Conservation (phyloP, 2,888 invertebrate genomes). For the Phrixothrix hirtus region DNA sequence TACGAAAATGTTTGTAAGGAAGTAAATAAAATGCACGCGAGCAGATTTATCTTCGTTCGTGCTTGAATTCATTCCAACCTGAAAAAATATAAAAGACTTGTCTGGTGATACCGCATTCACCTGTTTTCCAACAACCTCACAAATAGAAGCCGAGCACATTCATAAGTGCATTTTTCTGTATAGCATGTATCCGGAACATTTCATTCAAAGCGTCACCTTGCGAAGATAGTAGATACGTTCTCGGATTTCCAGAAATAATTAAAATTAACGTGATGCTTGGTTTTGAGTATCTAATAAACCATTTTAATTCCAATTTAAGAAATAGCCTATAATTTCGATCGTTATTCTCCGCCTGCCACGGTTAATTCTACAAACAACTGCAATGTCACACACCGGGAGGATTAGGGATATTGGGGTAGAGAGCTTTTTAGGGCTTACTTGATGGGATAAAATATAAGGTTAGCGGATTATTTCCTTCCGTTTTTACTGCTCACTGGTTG, state of each 20-base stretch:
- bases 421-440: conserved; percentile 31
- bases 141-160: not conserved
- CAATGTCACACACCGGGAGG: conserved; percentile 30
- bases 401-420: conserved; percentile 29
- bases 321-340: conserved; percentile 13
- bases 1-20: conserved; percentile 13
- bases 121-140: conserved; percentile 2
- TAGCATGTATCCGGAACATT: not conserved
- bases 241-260: no score
- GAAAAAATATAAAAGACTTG: conserved; percentile 17
- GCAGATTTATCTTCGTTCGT: conserved; percentile 23
- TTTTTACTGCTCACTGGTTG: conserved; percentile 27
- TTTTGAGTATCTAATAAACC: not conserved
- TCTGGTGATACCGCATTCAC: conserved; percentile 16
- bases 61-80: conserved; percentile 22
- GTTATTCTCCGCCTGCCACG: conserved; percentile 20
- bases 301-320: conserved; percentile 1
- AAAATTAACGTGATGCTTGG: not conserved
- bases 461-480: conserved; percentile 30
- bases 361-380: conserved; percentile 31
- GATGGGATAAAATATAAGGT: conserved; percentile 32
- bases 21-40: conserved; percentile 19
- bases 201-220: no score
- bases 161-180: not conserved
- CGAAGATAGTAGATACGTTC: no score